phyloP scores from a whole-genome alignment of 2,113 vertebrate genomes.

The Oncorhynchus masou region DNA sequence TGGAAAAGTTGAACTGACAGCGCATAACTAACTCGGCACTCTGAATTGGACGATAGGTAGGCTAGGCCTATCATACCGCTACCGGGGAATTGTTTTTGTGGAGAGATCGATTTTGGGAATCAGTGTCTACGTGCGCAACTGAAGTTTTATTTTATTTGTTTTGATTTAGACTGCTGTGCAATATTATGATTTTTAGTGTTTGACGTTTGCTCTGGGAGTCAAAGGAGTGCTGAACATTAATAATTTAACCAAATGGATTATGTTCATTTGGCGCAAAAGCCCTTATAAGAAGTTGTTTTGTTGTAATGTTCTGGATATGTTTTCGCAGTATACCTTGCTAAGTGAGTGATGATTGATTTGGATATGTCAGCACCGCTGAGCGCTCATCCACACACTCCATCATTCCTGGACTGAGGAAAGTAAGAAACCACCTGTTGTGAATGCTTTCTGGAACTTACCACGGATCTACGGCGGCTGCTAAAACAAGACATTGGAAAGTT shows the following conservation, averaged over 20 bases:
- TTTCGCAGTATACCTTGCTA: background rate
- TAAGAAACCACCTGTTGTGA: slow-evolving; percentile 59
- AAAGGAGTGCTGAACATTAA: too few relatives aligned
- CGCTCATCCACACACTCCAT: slow-evolving; percentile 22
- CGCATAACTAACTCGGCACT: slow-evolving; percentile 4
- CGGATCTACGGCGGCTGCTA: slow-evolving; percentile 38
- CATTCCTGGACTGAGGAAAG: slow-evolving; percentile 24
- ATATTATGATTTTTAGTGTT: background rate
- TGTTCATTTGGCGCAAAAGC: background rate
- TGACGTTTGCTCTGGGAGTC: too few relatives aligned
- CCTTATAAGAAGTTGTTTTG: background rate
- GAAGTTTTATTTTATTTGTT: too few relatives aligned
- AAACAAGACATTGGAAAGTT: slow-evolving; percentile 4
- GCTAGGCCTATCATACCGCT: background rate
- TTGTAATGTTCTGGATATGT: background rate
- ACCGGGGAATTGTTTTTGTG: background rate
- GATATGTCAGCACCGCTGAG: slow-evolving; percentile 37
- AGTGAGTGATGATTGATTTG: slow-evolving; percentile 43
- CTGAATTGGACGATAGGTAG: background rate
- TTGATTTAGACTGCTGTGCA: too few relatives aligned
- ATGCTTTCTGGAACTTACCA: slow-evolving; percentile 38
- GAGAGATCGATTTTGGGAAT: background rate
- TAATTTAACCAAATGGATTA: background rate
- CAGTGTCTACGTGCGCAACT: background rate
- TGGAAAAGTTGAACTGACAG: slow-evolving; percentile 37